A percentile compares a stretch with the other conserved stretches of the same genome.
Conservation (phyloP, 2,797 vertebrate species). For the Chromobotia macracanthus region DNA sequence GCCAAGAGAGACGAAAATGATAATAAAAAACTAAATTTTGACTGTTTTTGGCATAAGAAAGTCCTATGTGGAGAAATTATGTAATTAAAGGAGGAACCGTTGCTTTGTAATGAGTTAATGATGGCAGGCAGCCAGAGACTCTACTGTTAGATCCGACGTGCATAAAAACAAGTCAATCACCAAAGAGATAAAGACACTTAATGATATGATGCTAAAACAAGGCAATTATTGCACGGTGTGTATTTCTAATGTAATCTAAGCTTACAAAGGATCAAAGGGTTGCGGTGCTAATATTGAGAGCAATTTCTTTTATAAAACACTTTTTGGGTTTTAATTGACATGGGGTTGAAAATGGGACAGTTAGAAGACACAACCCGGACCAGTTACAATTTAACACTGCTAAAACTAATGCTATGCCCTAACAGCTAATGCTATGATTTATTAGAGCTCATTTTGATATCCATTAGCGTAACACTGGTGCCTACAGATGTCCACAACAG, state of each 20-base stretch:
- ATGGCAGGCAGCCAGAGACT: slow-evolving; percentile 7
- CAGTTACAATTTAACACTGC: too few relatives aligned
- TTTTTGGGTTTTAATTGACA: neutral
- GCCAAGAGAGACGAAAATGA: too few relatives aligned
- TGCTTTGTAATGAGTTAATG: neutral
- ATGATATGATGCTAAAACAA: neutral
- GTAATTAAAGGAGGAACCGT: neutral
- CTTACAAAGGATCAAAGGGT: neutral
- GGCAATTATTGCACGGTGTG: neutral
- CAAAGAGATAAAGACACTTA: slow-evolving; percentile 12
- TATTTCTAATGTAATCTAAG: neutral
- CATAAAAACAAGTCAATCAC: neutral
- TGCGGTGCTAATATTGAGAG: neutral
- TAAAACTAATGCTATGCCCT: too few relatives aligned
- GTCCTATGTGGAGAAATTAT: neutral
- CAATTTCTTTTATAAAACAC: neutral
- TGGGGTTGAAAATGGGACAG: too few relatives aligned
- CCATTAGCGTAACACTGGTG: too few relatives aligned
- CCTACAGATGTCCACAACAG: too few relatives aligned
- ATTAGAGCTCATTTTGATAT: too few relatives aligned
- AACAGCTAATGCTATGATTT: too few relatives aligned
- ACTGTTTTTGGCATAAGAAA: neutral
- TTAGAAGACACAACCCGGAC: too few relatives aligned
- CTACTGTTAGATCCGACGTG: neutral
- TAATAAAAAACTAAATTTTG: too few relatives aligned